Conservation (phyloP, 2,888 invertebrate genomes). For the Lepidocyrtoides sp. region DNA sequence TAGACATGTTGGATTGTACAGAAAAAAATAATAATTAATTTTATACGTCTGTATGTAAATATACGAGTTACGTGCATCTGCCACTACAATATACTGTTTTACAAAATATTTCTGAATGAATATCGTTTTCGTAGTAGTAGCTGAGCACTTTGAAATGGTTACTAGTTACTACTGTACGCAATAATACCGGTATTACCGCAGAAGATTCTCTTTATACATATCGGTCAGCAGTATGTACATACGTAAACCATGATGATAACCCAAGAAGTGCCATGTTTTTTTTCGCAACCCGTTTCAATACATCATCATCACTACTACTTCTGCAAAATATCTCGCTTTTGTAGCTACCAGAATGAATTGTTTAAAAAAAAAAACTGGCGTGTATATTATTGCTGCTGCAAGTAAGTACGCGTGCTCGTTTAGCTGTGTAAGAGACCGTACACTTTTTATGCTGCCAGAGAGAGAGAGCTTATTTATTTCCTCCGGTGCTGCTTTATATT, state of each 20-base stretch:
- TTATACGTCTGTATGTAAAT: background rate
- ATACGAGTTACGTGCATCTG: background rate
- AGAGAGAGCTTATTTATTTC: constrained; percentile 1
- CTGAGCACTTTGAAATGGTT: background rate
- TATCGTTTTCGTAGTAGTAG: background rate
- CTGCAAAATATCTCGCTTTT: background rate
- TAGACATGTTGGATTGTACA: background rate
- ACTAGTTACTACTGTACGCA: background rate
- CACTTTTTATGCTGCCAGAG: background rate
- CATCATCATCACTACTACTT: background rate
- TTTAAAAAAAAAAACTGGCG: too few species aligned
- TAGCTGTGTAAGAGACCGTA: background rate
- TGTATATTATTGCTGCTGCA: background rate
- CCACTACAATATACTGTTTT: background rate
- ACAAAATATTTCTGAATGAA: constrained; percentile 67
- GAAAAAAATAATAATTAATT: constrained; percentile 16
- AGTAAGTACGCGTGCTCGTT: background rate
- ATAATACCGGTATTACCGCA: background rate
- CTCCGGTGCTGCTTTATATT: constrained; percentile 4
- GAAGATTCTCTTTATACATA: background rate
- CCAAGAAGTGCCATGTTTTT: background rate
- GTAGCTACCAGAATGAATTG: background rate
- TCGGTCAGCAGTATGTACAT: constrained; percentile 4
- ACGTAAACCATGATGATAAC: background rate
- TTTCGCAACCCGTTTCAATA: background rate